phyloP scores from a whole-genome alignment of 2,113 vertebrate genomes.

The Actenoides lindsayi region DNA sequence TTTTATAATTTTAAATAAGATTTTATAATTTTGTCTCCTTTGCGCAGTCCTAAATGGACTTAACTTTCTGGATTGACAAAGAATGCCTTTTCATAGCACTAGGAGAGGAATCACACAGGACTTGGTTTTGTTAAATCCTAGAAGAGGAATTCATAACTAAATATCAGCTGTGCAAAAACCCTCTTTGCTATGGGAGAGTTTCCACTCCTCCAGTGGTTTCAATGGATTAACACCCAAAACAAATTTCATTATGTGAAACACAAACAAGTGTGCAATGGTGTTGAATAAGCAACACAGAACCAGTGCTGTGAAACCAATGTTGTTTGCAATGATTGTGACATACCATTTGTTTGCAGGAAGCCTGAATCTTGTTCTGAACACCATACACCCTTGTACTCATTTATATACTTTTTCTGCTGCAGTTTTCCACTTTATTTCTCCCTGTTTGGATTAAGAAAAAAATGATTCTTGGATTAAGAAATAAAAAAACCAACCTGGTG shows the following conservation, averaged over 20 bases:
- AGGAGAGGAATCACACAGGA: not conserved
- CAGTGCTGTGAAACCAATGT: not conserved
- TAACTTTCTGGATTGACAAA: not conserved
- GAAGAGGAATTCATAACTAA: not conserved
- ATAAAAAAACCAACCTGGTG: not conserved
- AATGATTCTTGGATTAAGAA: not conserved
- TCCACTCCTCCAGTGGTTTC: not conserved
- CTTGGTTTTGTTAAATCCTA: not conserved
- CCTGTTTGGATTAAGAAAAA: not conserved
- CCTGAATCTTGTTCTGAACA: not conserved
- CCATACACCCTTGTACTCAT: not conserved
- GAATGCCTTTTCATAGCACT: not conserved
- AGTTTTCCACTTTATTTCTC: not conserved
- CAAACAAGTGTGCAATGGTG: not conserved
- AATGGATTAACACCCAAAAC: not conserved
- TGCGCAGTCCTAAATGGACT: not conserved
- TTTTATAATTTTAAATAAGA: not conserved
- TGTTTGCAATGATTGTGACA: not conserved
- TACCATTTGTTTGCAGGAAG: not conserved
- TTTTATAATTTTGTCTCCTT: not conserved
- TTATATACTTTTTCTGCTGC: not conserved
- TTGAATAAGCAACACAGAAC: not conserved
- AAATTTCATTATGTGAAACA: not conserved
- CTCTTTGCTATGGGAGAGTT: not conserved
- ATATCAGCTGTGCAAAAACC: not conserved